These are phyloP conservation scores for Diplolepis rosae DNA, from an alignment of 2,888 invertebrate species.

Conservation along the genomic window DNA sequence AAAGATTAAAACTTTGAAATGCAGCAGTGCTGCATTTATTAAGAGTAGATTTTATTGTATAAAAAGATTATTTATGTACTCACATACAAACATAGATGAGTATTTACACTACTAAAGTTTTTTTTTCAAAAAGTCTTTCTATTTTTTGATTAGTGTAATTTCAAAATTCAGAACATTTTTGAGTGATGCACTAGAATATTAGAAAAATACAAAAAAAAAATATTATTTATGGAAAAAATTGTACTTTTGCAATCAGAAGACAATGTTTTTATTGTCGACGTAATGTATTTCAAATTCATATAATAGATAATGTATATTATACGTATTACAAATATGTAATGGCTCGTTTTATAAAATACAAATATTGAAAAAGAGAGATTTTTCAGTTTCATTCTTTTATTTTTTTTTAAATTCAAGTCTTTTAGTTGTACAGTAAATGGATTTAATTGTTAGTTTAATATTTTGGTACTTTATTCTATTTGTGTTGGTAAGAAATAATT, in stretches of 20 bases:
- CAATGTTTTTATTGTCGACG: not conserved
- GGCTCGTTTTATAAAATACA: not conserved
- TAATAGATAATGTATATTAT: not conserved
- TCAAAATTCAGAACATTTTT: not conserved
- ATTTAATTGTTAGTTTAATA: too few species aligned
- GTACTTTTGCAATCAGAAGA: not conserved
- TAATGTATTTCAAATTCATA: not conserved
- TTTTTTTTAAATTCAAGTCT: too few species aligned
- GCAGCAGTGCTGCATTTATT: not conserved
- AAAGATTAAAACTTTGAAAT: not conserved
- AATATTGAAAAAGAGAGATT: not conserved
- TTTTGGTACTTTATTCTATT: too few species aligned
- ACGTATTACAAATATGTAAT: not conserved
- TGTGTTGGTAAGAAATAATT: too few species aligned
- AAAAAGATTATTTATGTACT: conserved; percentile 1
- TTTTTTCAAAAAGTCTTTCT: not conserved
- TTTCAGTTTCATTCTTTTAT: not conserved
- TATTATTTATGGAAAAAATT: not conserved
- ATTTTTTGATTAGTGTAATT: not conserved
- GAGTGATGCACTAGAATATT: not conserved
- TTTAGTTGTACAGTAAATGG: too few species aligned
- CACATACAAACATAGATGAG: not conserved
- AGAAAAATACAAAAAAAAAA: not conserved
- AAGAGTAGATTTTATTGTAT: not conserved
- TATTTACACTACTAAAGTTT: not conserved